A percentile compares a stretch with the other conserved stretches of the same genome.
Evolutionary conservation across 2,797 vertebrate genomes (phyloP).

Genomic region (Pseudomugil tenellus): DNA sequence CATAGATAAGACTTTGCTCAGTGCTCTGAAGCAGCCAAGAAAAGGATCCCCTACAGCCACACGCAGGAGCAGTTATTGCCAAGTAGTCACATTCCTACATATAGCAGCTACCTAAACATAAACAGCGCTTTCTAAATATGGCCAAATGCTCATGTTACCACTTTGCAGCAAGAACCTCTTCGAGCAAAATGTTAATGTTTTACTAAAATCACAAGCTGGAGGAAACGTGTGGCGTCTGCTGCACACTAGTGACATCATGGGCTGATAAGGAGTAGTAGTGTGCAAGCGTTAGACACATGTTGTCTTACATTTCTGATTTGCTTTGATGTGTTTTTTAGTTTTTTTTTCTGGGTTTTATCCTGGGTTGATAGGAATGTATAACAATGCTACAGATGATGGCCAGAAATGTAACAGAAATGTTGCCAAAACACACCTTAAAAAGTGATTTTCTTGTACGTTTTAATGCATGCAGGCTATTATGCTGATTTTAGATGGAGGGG

Average conservation of each 20-base stretch:
- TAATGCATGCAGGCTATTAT: conserved; percentile 13
- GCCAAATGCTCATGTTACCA: conserved; percentile 11
- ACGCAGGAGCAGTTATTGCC: conserved; percentile 49
- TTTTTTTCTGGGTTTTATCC: conserved; percentile 20
- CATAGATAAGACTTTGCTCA: conserved; percentile 36
- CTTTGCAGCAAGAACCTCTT: conserved; percentile 30
- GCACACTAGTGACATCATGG: conserved; percentile 5
- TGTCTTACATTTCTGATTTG: conserved; percentile 22
- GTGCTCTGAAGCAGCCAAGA: conserved; percentile 18
- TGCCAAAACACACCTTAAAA: conserved; percentile 46
- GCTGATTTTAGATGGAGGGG: conserved; percentile 11
- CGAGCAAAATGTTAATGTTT: conserved; percentile 23
- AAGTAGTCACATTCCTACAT: conserved; percentile 52
- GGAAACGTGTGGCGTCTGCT: conserved; percentile 11
- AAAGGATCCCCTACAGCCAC: conserved; percentile 21
- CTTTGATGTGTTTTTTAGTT: conserved; percentile 1
- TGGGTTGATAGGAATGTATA: conserved; percentile 21
- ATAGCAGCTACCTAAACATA: conserved; percentile 16
- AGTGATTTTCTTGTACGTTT: conserved; percentile 9
- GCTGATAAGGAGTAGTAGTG: conserved; percentile 23
- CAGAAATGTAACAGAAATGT: conserved; percentile 29
- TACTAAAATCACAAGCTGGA: conserved; percentile 31
- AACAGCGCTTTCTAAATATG: conserved; percentile 28
- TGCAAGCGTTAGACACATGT: conserved; percentile 31
- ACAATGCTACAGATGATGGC: conserved; percentile 8